Base-by-base conservation (phyloP, 2,888 invertebrate species). In the Mayetiola destructor region DNA sequence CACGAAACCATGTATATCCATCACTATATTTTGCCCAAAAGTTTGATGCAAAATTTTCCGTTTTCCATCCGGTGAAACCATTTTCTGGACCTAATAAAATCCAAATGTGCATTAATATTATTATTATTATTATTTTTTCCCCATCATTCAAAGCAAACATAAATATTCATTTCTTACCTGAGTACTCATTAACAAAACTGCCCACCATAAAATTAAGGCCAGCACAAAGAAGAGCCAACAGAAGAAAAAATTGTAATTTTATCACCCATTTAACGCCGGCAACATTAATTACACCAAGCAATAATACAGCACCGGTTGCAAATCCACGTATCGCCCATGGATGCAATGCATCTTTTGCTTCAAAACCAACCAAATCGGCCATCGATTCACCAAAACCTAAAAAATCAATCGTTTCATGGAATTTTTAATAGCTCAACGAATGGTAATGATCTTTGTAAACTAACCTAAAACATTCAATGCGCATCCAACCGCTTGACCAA, bases 221-320 rank as follows among this genome's bases (percentile, higher is more conserved):
- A 59, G 95, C 93, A 60, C 93, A 72, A 56, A 93, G 77, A 59
- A 97, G 78, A 57, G 94, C 81, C 63, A 93, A 76, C 23, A 96
- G 77, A 48, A 97, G 77, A 32, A 87, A 75, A 74, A 96, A 92
- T 69, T 97, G 96, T 57, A 96, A 75, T 67, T 96, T 91, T 58
- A 97, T 87, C 6, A 97, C 95, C 94, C 95, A 96, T 70, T 95
- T 95, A 1, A 97, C 95, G 39, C 96, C 96, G 27, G 95, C 94
- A 40, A 95, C 79, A 74, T 97, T 96, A 63, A 96, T 93, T 60
- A 86, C 82, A 57, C 92, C 85, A 18, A 96, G 76, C 36, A 93
- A 73, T 52, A 94, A 72, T 1, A 95, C 88, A 52, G 94, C 91
- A 6, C 85, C 82, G 57, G 88, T 81, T 9, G 92, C 95, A 69